A percentile compares a stretch with the other conserved stretches of the same genome.
phyloP scores from a whole-genome alignment of 2,888 invertebrate species.

The Prosapia bicincta region DNA sequence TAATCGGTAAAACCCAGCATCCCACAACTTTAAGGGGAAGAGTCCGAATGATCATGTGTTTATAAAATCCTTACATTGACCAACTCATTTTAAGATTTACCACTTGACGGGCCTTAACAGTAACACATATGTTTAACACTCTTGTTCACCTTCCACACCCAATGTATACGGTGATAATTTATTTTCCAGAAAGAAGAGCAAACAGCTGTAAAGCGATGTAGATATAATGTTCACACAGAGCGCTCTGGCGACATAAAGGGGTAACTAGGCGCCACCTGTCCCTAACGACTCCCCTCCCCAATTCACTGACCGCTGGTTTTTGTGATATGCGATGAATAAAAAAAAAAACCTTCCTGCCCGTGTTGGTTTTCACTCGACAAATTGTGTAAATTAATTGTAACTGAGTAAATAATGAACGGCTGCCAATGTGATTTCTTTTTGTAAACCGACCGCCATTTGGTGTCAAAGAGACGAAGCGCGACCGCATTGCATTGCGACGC shows the following conservation, averaged over 20 bases:
- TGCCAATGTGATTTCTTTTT: neutral
- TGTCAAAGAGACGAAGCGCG: neutral
- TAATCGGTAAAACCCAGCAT: too few species aligned
- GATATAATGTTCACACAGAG: constrained; percentile 17
- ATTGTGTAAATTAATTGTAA: constrained; percentile 24
- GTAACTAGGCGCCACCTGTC: constrained; percentile 16
- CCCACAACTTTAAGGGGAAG: too few species aligned
- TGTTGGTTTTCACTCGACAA: constrained; percentile 23
- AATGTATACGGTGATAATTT: neutral
- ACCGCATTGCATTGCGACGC: neutral
- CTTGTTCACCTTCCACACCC: too few species aligned
- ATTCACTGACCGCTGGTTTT: constrained; percentile 22
- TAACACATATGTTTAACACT: too few species aligned
- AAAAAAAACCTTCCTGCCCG: constrained; percentile 15
- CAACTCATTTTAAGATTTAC: too few species aligned
- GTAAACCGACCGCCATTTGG: neutral
- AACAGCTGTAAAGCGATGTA: constrained; percentile 27
- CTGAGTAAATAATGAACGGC: constrained; percentile 18
- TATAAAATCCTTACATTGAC: too few species aligned
- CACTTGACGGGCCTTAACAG: too few species aligned
- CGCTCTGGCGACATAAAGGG: neutral
- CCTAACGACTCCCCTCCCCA: constrained; percentile 11
- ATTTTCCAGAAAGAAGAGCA: constrained; percentile 3
- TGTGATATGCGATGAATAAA: constrained; percentile 26
- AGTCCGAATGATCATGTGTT: too few species aligned